Conservation (phyloP, 2,888 invertebrate species). For the Limnephilus auricula region DNA sequence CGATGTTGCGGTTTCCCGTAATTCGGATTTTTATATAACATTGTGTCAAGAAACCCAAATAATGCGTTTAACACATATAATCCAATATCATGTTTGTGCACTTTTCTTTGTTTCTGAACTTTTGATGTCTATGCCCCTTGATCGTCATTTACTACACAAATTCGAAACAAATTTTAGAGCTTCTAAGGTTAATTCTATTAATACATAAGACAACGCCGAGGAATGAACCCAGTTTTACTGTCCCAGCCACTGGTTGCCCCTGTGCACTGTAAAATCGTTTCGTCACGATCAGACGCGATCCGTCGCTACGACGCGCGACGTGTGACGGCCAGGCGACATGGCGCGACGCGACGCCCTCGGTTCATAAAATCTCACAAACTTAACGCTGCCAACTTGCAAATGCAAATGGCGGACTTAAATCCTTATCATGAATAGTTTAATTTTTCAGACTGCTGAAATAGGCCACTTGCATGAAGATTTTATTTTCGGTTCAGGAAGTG, state of each 20-base stretch:
- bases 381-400: slow-evolving; percentile 1
- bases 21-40: too few species aligned
- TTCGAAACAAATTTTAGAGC: too few species aligned
- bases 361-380: slow-evolving; percentile 10
- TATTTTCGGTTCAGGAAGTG: not conserved
- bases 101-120: too few species aligned
- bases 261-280: not conserved
- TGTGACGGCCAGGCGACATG: not conserved
- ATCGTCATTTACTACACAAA: too few species aligned
- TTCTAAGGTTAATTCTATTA: too few species aligned
- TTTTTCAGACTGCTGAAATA: not conserved
- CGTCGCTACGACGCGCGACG: not conserved
- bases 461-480: not conserved
- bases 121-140: too few species aligned
- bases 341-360: not conserved
- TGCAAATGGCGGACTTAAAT: not conserved
- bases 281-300: not conserved
- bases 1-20: too few species aligned
- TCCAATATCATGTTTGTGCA: too few species aligned
- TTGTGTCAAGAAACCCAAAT: too few species aligned
- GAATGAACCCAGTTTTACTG: not conserved
- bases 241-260: not conserved
- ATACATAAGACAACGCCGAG: too few species aligned
- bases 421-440: slow-evolving; percentile 25
- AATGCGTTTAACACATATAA: too few species aligned